Base-by-base conservation (phyloP, 2,888 invertebrate genomes). In the Endomychus coccineus region DNA sequence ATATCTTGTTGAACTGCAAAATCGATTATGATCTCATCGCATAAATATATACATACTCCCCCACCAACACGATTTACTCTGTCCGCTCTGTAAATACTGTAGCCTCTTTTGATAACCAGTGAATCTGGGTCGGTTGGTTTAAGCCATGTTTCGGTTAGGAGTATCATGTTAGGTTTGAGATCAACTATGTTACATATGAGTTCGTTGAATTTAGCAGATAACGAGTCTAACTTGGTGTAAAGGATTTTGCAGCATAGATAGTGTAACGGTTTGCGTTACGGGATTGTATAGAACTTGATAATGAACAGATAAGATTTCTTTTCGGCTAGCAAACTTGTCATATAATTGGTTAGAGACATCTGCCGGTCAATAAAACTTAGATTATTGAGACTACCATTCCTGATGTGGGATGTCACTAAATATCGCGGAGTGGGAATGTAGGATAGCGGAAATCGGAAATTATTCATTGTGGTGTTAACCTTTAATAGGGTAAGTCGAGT, bases 141-240 rank as follows among this genome's bases (percentile, higher is more conserved):
- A 12, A 30, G 19, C 30, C 30, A 30, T 11, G 30, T 30, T 12
- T 30, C 21, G 3, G 30, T 30, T 12, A 30, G 16, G 7, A 30
- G 9, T 17, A 30, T 30, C 21, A 19, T 30, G 17, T 10, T 17
- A 21, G 19, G 30, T 30, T n/a, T n/a, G n/a, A n/a, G n/a, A 17
- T 29, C 17, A 16, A 11, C 16, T 10, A 17, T 29, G 29, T 16
- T 29, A 11, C 29, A 29, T 29, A 29, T 29, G 16, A 29, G 29
- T 29, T 29, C 29, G n/a, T n/a, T n/a, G n/a, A n/a, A n/a, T n/a
- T n/a, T n/a, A 14, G 28, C 28, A 28, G 19, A 28, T 16, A 28
- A 16, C 28, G 28, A 28, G 28, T 28, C 3, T 16, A 28, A 28
- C 4, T 28, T 28, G 19, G 28, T 11, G 28, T 28, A 28, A 28